Percentiles rank a stretch among this genome's conserved stretches.
Conservation (phyloP, 1,140 invertebrate genomes). For the Leptonema lineaticorne region DNA sequence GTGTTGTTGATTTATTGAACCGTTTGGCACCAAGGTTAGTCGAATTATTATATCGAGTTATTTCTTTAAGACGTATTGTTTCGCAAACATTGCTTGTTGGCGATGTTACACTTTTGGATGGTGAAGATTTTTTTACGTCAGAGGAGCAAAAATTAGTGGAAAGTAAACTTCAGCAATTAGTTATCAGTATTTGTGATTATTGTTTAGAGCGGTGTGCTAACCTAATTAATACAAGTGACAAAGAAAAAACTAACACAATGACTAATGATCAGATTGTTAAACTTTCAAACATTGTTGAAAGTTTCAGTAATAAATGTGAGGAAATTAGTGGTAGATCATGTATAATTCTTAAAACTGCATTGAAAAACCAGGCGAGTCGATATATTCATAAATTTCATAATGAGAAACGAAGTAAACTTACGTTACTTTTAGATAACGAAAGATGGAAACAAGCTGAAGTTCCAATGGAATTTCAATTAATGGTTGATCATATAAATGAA, state of each 20-base stretch:
- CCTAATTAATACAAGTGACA: slow-evolving; percentile 74
- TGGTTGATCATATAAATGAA: slow-evolving; percentile 74
- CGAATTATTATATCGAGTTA: slow-evolving; percentile 26
- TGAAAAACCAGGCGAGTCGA: slow-evolving; percentile 85
- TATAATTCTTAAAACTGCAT: slow-evolving; percentile 76
- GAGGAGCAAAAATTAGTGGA: slow-evolving; percentile 70
- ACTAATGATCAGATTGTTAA: slow-evolving; percentile 76
- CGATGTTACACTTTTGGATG: slow-evolving; percentile 58
- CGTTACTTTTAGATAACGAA: slow-evolving; percentile 83
- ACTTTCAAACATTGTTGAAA: slow-evolving; percentile 76
- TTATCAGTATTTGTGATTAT: slow-evolving; percentile 83
- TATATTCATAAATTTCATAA: slow-evolving; percentile 91
- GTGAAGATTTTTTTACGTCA: slow-evolving; percentile 68
- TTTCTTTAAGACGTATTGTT: slow-evolving; percentile 31
- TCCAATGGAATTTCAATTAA: slow-evolving; percentile 78
- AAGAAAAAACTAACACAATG: slow-evolving; percentile 64
- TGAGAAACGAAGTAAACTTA: slow-evolving; percentile 83
- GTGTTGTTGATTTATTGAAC: slow-evolving; percentile 55
- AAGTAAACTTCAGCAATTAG: slow-evolving; percentile 72
- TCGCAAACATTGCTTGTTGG: slow-evolving; percentile 41
- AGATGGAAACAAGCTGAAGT: slow-evolving; percentile 94
- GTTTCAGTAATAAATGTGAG: slow-evolving; percentile 75
- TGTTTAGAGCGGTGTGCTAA: slow-evolving; percentile 89
- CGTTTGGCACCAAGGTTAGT: slow-evolving; percentile 39
- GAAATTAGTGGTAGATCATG: slow-evolving; percentile 77